Evolutionary conservation across 2,888 invertebrate genomes (phyloP).

Genomic region (Drosophila buzzatii): DNA sequence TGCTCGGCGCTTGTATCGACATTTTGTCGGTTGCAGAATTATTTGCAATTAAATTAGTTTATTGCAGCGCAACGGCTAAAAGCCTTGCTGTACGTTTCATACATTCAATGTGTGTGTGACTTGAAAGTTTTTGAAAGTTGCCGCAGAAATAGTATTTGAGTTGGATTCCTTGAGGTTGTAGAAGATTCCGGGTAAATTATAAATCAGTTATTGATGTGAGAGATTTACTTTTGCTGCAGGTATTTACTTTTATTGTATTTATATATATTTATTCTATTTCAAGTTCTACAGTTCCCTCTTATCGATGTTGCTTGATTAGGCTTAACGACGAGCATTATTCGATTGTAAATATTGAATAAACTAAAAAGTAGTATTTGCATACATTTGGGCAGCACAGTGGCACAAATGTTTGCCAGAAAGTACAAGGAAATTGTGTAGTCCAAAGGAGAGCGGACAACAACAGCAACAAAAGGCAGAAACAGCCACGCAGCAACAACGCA

Average conservation of each 20-base stretch:
- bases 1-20: slow-evolving; percentile 23
- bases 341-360: slow-evolving; percentile 19
- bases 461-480: slow-evolving; percentile 6
- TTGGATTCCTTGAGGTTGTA: not conserved
- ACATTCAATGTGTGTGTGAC: not conserved
- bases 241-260: no score
- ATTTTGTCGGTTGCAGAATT: slow-evolving; percentile 9
- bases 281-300: not conserved
- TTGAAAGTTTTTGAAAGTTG: not conserved
- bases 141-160: no score
- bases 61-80: slow-evolving; percentile 6
- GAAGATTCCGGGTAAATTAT: not conserved
- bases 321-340: slow-evolving; percentile 2
- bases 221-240: no score
- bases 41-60: slow-evolving; percentile 31
- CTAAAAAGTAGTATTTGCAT: slow-evolving; percentile 10
- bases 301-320: not conserved
- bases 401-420: slow-evolving; percentile 1
- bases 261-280: not conserved
- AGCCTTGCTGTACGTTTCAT: not conserved
- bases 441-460: slow-evolving; percentile 6
- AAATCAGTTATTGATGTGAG: not conserved
- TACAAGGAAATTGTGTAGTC: slow-evolving; percentile 26
- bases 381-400: slow-evolving; percentile 1
- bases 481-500: slow-evolving; percentile 2